Percentiles rank a stretch among this genome's conserved stretches.
These are phyloP conservation scores for Crocodylus rhombifer DNA, from an alignment of 2,797 vertebrate species.

Conservation along the genomic window DNA sequence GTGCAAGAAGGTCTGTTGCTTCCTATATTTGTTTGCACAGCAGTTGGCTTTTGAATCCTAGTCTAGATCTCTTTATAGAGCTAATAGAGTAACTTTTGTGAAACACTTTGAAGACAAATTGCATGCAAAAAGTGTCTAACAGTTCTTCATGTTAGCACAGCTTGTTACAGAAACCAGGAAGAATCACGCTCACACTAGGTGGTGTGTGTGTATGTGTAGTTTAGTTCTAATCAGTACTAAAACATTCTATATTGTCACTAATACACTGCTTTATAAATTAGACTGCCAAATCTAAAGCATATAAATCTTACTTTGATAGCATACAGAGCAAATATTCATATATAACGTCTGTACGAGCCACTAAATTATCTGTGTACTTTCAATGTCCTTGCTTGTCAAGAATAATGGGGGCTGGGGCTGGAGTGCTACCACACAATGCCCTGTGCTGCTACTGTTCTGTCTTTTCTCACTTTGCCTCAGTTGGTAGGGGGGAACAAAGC, in stretches of 20 bases:
- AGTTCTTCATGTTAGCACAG: neutral
- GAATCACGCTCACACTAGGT: neutral
- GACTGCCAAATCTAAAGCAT: conserved; percentile 23
- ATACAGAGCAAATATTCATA: neutral
- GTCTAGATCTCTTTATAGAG: neutral
- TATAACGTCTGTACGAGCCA: neutral
- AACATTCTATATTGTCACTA: neutral
- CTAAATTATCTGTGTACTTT: neutral
- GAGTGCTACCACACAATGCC: too few relatives aligned
- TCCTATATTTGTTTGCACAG: neutral
- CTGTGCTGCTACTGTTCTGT: too few relatives aligned
- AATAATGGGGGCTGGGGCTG: too few relatives aligned
- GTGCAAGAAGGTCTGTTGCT: neutral
- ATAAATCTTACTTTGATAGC: conserved; percentile 1
- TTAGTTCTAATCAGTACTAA: too few relatives aligned
- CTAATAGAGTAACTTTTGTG: neutral
- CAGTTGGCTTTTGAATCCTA: neutral
- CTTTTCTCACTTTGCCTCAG: too few relatives aligned
- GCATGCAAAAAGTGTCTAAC: neutral
- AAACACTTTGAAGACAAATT: neutral
- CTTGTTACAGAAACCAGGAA: neutral
- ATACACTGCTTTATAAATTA: fast-evolving
- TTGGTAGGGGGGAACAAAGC: too few relatives aligned
- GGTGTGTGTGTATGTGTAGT: neutral
- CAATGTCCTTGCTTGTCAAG: neutral